Evolutionary conservation across 2,113 vertebrate species (phyloP).

Genomic region (Saguinus midas): DNA sequence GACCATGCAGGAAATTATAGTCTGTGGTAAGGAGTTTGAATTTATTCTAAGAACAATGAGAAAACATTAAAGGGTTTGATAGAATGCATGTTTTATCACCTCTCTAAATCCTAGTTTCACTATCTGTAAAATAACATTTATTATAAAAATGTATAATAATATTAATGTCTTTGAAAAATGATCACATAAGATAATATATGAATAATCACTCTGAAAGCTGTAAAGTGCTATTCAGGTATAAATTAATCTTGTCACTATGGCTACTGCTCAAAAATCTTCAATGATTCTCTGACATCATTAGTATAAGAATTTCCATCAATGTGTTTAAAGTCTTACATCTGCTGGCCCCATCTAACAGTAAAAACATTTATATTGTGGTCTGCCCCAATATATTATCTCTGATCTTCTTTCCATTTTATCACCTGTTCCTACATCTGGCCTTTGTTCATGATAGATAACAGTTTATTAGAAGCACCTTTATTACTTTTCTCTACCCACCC

Average conservation of each 20-base stretch:
- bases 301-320: not conserved
- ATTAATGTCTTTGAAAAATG: not conserved
- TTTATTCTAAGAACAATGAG: conserved; percentile 9
- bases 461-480: not conserved
- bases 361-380: not conserved
- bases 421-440: not conserved
- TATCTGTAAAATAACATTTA: not conserved
- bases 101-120: not conserved
- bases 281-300: not conserved
- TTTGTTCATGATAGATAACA: not conserved
- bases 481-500: not conserved
- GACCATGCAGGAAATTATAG: not conserved
- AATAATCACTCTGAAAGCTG: not conserved
- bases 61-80: not conserved
- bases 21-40: not conserved
- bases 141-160: not conserved
- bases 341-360: not conserved
- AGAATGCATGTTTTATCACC: not conserved
- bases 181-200: not conserved
- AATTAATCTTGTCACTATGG: not conserved
- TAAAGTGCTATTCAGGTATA: not conserved
- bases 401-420: not conserved
- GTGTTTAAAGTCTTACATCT: not conserved
- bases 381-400: not conserved
- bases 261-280: not conserved